A percentile compares a stretch with the other conserved stretches of the same genome.
Evolutionary conservation across 2,113 vertebrate species (phyloP).

Genomic region (Channa maculata): DNA sequence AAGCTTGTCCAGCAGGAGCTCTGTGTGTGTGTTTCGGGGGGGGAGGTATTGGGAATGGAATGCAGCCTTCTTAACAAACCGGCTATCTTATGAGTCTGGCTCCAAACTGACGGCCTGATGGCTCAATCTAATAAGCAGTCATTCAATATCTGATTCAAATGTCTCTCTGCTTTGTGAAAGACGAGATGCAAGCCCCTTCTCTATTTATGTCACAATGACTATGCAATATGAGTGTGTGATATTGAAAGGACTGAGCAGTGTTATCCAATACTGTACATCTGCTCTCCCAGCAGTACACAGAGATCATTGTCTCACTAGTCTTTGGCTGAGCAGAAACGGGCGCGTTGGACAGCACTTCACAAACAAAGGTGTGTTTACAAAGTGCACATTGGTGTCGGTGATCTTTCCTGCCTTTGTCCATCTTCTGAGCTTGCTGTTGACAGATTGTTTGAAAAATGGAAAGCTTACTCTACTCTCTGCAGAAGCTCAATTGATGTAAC

Average conservation of each 20-base stretch:
- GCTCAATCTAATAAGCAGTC: constrained; percentile 73
- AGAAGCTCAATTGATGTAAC: constrained; percentile 9
- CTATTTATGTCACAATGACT: constrained; percentile 67
- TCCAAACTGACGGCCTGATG: constrained; percentile 65
- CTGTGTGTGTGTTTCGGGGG: constrained; percentile 25
- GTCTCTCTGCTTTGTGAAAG: constrained; percentile 64
- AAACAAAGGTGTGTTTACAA: constrained; percentile 57
- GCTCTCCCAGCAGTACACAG: constrained; percentile 49
- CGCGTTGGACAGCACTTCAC: constrained; percentile 8
- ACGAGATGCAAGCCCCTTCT: constrained; percentile 56
- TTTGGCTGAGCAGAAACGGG: constrained; percentile 23
- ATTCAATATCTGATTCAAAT: constrained; percentile 66
- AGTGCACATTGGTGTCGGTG: constrained; percentile 9
- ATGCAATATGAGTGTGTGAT: constrained; percentile 58
- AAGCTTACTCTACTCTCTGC: constrained; percentile 14
- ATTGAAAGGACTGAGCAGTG: constrained; percentile 53
- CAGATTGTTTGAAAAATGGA: constrained; percentile 17
- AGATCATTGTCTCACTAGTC: constrained; percentile 57
- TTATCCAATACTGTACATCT: constrained; percentile 70
- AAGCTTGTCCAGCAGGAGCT: constrained; percentile 38
- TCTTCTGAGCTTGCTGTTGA: background rate
- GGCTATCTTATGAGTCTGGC: constrained; percentile 63
- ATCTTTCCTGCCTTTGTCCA: background rate
- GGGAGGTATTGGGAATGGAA: constrained; percentile 30
- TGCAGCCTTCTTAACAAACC: constrained; percentile 46